phyloP scores from a whole-genome alignment of 2,888 invertebrate genomes.

The Creontiades dilutus region DNA sequence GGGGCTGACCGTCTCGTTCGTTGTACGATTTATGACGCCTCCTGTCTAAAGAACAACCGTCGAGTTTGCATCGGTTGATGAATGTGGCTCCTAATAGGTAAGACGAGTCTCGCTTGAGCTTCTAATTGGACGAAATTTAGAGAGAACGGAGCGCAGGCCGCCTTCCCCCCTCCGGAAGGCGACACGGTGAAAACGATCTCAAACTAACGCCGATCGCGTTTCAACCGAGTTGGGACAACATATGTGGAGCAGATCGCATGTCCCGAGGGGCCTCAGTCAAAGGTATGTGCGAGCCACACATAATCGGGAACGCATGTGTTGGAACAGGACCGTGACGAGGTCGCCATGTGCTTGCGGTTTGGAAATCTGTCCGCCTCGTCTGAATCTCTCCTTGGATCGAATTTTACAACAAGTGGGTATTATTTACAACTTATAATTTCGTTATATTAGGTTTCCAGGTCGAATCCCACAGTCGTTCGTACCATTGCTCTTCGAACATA shows the following conservation, averaged over 20 bases:
- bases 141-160: background rate
- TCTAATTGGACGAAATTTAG: constrained; percentile 30
- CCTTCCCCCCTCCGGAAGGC: background rate
- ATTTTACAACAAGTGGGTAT: background rate
- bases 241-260: constrained; percentile 42
- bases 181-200: constrained; percentile 36
- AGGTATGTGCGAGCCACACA: background rate
- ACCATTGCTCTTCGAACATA: no score
- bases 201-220: constrained; percentile 6
- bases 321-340: constrained; percentile 30
- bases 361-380: background rate
- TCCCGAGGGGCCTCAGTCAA: background rate
- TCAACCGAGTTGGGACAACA: constrained; percentile 9
- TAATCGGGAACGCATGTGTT: constrained; percentile 9
- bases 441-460: no score
- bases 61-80: background rate
- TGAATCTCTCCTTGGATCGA: background rate
- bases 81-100: background rate
- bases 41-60: no score
- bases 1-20: no score
- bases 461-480: no score
- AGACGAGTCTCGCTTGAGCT: background rate
- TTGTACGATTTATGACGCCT: no score
- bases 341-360: constrained; percentile 23
- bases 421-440: no score